A percentile compares a stretch with the other conserved stretches of the same genome.
Evolutionary conservation across 2,888 invertebrate species (phyloP).

Genomic region (Barypeithes pellucidus): DNA sequence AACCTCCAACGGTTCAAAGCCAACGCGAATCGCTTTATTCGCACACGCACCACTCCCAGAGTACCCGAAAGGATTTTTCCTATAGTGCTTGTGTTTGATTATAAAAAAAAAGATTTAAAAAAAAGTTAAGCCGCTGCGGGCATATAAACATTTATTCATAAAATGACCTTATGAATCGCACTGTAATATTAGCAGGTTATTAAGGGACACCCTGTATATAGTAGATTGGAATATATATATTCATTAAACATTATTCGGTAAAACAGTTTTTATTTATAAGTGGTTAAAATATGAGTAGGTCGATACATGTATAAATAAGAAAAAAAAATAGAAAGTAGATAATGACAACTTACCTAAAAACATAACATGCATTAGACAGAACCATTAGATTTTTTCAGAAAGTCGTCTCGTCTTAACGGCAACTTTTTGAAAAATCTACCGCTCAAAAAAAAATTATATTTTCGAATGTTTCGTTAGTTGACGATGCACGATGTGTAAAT

Average conservation of each 20-base stretch:
- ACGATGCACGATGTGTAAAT: neutral
- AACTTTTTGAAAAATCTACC: neutral
- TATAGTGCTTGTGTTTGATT: too few species aligned
- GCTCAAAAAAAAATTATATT: neutral
- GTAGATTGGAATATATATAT: too few species aligned
- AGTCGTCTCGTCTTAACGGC: neutral
- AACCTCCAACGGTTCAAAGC: too few species aligned
- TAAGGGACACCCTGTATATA: too few species aligned
- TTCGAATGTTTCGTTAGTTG: neutral
- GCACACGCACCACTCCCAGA: too few species aligned
- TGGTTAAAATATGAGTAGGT: constrained; percentile 23
- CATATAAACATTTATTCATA: too few species aligned
- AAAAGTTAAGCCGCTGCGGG: too few species aligned
- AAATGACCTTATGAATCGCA: too few species aligned
- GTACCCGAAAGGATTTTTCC: too few species aligned
- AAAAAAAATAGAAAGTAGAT: neutral
- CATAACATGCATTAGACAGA: neutral
- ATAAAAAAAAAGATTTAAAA: too few species aligned
- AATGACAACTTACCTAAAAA: neutral
- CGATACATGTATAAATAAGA: constrained; percentile 10
- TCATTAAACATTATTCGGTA: neutral
- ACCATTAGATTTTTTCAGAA: neutral
- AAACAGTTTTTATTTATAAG: constrained; percentile 9
- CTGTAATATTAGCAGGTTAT: too few species aligned
- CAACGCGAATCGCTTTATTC: too few species aligned